A percentile compares a stretch with the other conserved stretches of the same genome.
These are phyloP conservation scores for Boloria euphrosyne DNA, from an alignment of 2,888 invertebrate species.

Conservation along the genomic window DNA sequence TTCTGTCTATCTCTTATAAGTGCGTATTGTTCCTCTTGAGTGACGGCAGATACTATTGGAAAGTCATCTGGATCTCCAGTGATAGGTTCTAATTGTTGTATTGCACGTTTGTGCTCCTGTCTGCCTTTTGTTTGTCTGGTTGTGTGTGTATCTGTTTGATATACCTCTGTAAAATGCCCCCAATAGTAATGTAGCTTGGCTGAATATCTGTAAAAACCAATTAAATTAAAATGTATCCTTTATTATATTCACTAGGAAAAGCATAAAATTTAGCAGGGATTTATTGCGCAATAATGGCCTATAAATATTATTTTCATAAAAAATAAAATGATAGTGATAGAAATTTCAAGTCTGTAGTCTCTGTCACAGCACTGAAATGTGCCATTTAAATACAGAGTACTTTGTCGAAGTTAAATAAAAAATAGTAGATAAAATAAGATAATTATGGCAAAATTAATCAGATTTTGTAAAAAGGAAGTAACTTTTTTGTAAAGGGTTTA, in stretches of 20 bases:
- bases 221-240: background rate
- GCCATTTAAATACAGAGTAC: too few species aligned
- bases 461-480: too few species aligned
- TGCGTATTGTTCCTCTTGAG: conserved; percentile 65
- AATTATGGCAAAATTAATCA: background rate
- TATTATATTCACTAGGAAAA: too few species aligned
- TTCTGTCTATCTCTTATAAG: conserved; percentile 57
- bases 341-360: too few species aligned
- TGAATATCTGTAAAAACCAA: conserved; percentile 17
- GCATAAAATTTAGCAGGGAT: too few species aligned
- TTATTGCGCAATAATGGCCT: too few species aligned
- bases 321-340: too few species aligned
- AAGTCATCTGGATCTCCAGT: conserved; percentile 56
- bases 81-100: conserved; percentile 20
- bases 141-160: conserved; percentile 11
- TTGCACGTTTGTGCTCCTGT: conserved; percentile 22
- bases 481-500: too few species aligned
- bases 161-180: conserved; percentile 29
- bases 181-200: conserved; percentile 28
- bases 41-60: conserved; percentile 56
- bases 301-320: too few species aligned
- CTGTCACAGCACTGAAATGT: too few species aligned
- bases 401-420: too few species aligned
- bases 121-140: conserved; percentile 17
- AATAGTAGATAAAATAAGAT: background rate